phyloP scores from a whole-genome alignment of 2,888 invertebrate species.

The Eupsilia transversa region DNA sequence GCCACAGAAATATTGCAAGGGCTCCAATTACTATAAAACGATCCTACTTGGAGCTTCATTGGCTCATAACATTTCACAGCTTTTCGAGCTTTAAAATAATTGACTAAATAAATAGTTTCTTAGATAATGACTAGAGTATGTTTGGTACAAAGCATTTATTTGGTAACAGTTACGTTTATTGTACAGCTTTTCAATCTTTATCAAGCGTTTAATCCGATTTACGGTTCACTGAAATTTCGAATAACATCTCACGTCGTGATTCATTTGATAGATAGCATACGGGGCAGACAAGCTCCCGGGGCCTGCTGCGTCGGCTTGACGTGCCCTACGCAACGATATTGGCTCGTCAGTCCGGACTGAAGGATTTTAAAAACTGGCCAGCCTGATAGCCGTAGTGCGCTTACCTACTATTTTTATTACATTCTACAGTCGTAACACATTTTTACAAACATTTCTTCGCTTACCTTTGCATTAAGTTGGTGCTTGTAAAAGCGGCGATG shows the following conservation, averaged over 20 bases:
- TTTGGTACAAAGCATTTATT: conserved; percentile 21
- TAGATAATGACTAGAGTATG: conserved; percentile 48
- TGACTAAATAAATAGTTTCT: conserved; percentile 38
- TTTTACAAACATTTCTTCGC: conserved; percentile 13
- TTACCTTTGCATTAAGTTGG: conserved; percentile 7
- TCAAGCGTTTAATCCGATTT: conserved; percentile 12
- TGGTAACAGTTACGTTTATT: conserved; percentile 21
- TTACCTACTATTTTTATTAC: conserved; percentile 16
- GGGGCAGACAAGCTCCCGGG: not conserved
- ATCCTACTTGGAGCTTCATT: conserved; percentile 22
- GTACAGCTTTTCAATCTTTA: conserved; percentile 13
- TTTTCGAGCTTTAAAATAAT: conserved; percentile 32
- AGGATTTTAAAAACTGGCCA: not conserved
- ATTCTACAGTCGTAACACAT: conserved; percentile 16
- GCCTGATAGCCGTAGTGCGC: not conserved
- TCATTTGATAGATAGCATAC: conserved; percentile 8
- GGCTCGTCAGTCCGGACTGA: not conserved
- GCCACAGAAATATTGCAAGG: conserved; percentile 21
- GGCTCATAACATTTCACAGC: conserved; percentile 12
- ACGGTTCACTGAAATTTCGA: conserved; percentile 3
- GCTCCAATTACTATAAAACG: conserved; percentile 17
- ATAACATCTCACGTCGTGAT: conserved; percentile 11
- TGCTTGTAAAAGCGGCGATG: conserved; percentile 12
- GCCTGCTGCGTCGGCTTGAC: conserved; percentile 1
- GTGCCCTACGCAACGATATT: not conserved